A percentile compares a stretch with the other conserved stretches of the same genome.
These are phyloP conservation scores for Callionymus lyra DNA, from an alignment of 2,113 vertebrate species.

Conservation along the genomic window DNA sequence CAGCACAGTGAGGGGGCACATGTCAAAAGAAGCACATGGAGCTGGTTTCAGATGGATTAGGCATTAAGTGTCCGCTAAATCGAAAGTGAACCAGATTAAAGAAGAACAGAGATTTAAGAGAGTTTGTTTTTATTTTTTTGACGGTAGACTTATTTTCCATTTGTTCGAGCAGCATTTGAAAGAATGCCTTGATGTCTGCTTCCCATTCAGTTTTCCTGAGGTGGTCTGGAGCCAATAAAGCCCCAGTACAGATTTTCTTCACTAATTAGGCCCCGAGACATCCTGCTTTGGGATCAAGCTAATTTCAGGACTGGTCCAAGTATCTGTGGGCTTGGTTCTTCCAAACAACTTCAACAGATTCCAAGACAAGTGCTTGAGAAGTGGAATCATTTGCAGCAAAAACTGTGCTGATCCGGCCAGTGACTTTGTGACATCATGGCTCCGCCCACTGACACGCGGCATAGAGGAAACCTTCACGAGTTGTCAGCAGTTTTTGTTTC, in stretches of 20 bases:
- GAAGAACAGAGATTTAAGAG: too few species aligned
- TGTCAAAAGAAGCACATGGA: constrained; percentile 7
- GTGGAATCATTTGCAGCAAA: constrained; percentile 42
- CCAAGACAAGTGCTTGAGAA: constrained; percentile 43
- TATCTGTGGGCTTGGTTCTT: constrained; percentile 27
- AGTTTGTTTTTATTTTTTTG: too few species aligned
- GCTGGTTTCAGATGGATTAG: not conserved
- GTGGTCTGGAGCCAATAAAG: constrained; percentile 17
- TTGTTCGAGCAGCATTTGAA: too few species aligned
- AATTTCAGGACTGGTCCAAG: constrained; percentile 36
- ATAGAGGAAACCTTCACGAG: constrained; percentile 7
- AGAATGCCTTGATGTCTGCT: constrained; percentile 17
- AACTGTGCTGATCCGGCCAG: constrained; percentile 25
- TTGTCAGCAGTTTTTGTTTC: constrained; percentile 22
- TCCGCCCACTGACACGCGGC: constrained; percentile 10
- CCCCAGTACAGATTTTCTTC: constrained; percentile 23
- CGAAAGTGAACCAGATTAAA: too few species aligned
- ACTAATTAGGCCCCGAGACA: constrained; percentile 31
- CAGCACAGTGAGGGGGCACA: not conserved
- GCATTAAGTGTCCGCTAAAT: not conserved
- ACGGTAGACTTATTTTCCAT: too few species aligned
- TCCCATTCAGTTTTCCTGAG: constrained; percentile 19
- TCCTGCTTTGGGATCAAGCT: constrained; percentile 32
- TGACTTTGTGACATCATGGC: constrained; percentile 27
- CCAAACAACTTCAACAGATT: constrained; percentile 39